These are phyloP conservation scores for Delphinapterus leucas DNA, from an alignment of 2,113 vertebrate genomes.

Conservation along the genomic window DNA sequence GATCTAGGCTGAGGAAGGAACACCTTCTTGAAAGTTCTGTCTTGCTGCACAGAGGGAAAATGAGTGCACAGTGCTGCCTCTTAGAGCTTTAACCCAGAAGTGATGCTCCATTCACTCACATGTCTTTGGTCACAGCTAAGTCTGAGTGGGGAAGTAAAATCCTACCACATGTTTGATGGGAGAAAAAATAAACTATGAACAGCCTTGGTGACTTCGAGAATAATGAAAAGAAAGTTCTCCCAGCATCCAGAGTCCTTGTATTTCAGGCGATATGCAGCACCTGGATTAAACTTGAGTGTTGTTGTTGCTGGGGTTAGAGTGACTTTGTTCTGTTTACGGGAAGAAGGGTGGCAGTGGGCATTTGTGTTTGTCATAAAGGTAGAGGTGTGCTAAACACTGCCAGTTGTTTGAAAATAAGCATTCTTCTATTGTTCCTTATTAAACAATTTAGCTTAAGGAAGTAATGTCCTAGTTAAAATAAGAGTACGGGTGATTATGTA, in stretches of 20 bases:
- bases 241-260: background rate
- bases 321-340: background rate
- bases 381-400: no score
- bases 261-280: background rate
- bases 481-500: background rate
- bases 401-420: background rate
- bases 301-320: no score
- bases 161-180: background rate
- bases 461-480: background rate
- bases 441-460: background rate
- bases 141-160: background rate
- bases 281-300: background rate
- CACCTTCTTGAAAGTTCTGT: background rate
- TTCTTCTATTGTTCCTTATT: background rate
- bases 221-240: background rate
- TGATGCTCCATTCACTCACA: background rate
- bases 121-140: no score
- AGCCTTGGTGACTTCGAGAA: background rate
- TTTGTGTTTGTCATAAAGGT: background rate
- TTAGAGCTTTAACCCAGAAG: background rate
- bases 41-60: background rate
- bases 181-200: background rate
- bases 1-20: background rate
- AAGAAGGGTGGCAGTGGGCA: background rate
- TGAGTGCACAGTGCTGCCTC: background rate